phyloP scores from a whole-genome alignment of 1,140 invertebrate genomes.

The Papilio helenus region DNA sequence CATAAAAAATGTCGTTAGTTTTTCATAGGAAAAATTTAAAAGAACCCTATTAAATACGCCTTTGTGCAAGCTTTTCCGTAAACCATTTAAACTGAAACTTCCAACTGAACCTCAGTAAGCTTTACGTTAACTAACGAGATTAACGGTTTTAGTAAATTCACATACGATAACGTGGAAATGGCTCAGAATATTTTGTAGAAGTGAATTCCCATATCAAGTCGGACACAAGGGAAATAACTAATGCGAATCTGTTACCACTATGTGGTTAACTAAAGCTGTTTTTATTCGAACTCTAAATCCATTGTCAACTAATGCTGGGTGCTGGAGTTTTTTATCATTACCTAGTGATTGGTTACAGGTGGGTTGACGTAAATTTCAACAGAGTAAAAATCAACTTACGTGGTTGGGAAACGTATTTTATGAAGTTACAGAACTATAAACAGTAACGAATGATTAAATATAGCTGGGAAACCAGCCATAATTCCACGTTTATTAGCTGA shows the following conservation, averaged over 20 bases:
- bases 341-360: no score
- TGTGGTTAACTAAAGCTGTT: background rate
- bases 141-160: background rate
- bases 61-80: background rate
- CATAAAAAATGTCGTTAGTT: background rate
- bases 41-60: background rate
- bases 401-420: no score
- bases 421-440: no score
- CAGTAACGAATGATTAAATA: no score
- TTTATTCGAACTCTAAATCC: background rate
- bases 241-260: background rate
- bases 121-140: slow-evolving; percentile 27
- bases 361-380: no score
- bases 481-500: background rate
- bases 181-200: slow-evolving; percentile 9
- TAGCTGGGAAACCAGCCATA: no score
- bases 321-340: no score
- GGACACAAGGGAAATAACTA: background rate
- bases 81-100: slow-evolving; percentile 19
- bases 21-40: background rate
- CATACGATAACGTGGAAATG: slow-evolving; percentile 4
- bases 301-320: background rate
- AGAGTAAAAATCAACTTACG: no score
- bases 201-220: slow-evolving; percentile 13
- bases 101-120: background rate